phyloP scores from a whole-genome alignment of 1,140 invertebrate species.

The Brachionus asplanchnoidis region DNA sequence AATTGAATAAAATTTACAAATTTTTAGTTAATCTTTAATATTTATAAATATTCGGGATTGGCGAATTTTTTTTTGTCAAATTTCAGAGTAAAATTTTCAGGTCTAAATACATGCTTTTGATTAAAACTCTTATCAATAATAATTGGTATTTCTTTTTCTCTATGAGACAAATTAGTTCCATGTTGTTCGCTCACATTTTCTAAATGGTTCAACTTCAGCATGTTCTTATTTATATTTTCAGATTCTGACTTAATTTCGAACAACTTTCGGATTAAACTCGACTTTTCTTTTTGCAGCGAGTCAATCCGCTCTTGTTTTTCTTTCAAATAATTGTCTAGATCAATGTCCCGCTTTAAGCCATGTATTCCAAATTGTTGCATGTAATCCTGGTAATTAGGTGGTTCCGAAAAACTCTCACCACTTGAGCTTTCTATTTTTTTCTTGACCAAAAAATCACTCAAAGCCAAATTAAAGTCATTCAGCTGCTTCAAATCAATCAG shows the following conservation, averaged over 20 bases:
- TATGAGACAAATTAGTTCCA: not conserved
- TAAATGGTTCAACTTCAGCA: not conserved
- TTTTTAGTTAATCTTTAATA: not conserved
- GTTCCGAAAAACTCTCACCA: not conserved
- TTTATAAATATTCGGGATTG: not conserved
- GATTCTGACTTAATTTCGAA: slow-evolving; percentile 30
- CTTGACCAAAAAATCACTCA: slow-evolving; percentile 17
- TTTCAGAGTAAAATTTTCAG: not conserved
- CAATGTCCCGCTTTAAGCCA: not conserved
- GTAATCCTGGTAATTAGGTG: slow-evolving; percentile 26
- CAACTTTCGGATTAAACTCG: slow-evolving; percentile 9
- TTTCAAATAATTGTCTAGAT: slow-evolving; percentile 27
- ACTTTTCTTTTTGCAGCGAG: slow-evolving; percentile 15
- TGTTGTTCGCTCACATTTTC: not conserved
- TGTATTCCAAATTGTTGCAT: not conserved
- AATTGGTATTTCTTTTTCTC: slow-evolving; percentile 29
- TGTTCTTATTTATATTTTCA: slow-evolving; percentile 15
- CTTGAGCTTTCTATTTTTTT: not conserved
- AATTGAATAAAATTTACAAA: not conserved
- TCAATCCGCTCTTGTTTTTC: slow-evolving; percentile 32
- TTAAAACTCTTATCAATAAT: not conserved
- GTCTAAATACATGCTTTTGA: not conserved
- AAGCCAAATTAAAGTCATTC: not conserved
- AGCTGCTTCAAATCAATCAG: slow-evolving; percentile 19
- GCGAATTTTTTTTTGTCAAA: not conserved